Base-by-base conservation (phyloP, 2,888 invertebrate genomes). In the Limnephilus lunatus region DNA sequence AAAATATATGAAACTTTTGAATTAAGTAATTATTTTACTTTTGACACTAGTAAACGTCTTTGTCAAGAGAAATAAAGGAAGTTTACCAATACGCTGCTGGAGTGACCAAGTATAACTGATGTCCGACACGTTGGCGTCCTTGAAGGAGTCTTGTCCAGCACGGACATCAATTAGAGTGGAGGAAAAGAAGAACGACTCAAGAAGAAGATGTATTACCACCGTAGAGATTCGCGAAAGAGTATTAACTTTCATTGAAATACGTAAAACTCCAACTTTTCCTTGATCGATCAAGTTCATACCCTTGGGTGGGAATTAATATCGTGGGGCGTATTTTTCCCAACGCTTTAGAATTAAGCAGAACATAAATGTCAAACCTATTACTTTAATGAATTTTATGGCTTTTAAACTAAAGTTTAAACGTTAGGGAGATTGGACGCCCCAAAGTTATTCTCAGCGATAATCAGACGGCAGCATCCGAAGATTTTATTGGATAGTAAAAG, bases 311-410 rank as follows among this genome's bases (percentile, higher is more conserved):
- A 83, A 39, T 35, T 30, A 44, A 39, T 86, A 12, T 48, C 30
- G 15, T 3, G 48, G 48, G n/a, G 39, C 14, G 86, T 44, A 44
- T 44, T 39, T 85, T n/a, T 86, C 44, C 39, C 35, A 44, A 44
- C 86, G 39, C 86, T 44, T 44, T 25, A 2, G 44, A 48, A 44
- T 44, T 81, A 35, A 39, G 31, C 35, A 39, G 80, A 39, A 39
- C 89, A 89, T 89, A 39, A 89, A 89, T 89, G 89, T 89, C 81
- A 81, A 89, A 89, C 81, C 89, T 81, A 89, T 89, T 89, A 89
- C 35, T 81, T 35, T 89, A 89, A 89, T 89, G 31, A 81, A 82
- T 82, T 89, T 89, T 81, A 89, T 81, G 68, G 81, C 81, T 81
- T 89, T 81, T 80, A 81, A 89, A 81, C 80, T 80, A 81, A 89